Conservation (phyloP, 2,888 invertebrate species). For the Pseudococcus viburni region DNA sequence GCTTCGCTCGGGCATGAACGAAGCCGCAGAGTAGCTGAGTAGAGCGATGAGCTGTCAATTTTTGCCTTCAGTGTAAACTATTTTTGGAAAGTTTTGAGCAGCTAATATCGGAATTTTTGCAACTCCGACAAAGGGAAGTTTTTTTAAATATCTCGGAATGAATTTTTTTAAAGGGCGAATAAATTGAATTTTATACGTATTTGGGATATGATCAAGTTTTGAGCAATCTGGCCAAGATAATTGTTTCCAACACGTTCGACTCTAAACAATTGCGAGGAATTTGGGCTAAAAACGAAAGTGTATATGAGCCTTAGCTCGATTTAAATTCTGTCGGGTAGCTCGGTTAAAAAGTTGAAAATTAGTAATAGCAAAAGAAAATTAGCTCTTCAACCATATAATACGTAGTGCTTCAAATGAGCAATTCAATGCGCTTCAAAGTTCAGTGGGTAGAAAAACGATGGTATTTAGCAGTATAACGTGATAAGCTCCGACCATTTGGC, state of each 20-base stretch:
- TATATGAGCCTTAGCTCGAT: neutral
- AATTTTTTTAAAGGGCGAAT: neutral
- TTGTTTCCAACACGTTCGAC: neutral
- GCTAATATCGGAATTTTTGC: neutral
- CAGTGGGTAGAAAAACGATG: conserved; percentile 17
- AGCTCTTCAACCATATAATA: conserved; percentile 48
- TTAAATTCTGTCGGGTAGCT: conserved; percentile 1
- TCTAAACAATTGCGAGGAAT: neutral
- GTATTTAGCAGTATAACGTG: neutral
- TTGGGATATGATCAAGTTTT: neutral
- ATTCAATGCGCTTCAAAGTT: conserved; percentile 30
- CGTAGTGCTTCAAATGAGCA: conserved; percentile 34
- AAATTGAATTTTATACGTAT: conserved; percentile 6
- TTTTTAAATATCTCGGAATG: neutral
- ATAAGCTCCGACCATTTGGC: neutral
- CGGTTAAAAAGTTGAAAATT: conserved; percentile 7
- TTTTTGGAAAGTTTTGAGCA: neutral
- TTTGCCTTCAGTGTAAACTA: neutral
- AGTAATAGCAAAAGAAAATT: conserved; percentile 36
- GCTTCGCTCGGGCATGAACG: no score
- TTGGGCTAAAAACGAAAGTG: neutral
- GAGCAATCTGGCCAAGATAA: neutral
- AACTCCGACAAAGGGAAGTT: neutral
- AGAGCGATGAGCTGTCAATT: neutral
- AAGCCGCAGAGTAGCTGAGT: neutral